Base-by-base conservation (phyloP, 2,888 invertebrate species). In the Thymelicus lineola region DNA sequence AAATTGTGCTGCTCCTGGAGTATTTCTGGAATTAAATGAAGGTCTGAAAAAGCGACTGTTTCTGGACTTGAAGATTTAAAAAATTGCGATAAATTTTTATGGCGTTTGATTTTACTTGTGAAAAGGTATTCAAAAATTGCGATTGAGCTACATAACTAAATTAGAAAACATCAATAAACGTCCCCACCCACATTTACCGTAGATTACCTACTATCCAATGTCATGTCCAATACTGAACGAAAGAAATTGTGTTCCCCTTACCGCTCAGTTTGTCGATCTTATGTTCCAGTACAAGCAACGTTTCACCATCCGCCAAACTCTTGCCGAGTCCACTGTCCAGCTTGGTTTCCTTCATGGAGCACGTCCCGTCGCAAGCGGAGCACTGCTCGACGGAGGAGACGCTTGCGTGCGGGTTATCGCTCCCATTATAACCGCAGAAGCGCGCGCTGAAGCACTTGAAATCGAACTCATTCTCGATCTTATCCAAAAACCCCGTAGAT, bases 191-290 rank as follows among this genome's bases (percentile, higher is more conserved):
- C 28, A 28, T 28, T 28, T 28, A 5, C 28, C 28, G 28, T 3
- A 28, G 28, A 28, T n/a, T 5, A 28, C 0, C 1, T 28, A 28
- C 28, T 5, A 28, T 28, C 3, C 28, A n/a, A n/a, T 28, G 28
- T 5, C 3, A 3, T 28, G 28, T 28, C 28, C 28, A 28, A 3
- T 5, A 28, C 28, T 28, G 28, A 28, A 28, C 28, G 28, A 5
- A 28, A 28, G 28, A 28, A 28, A 42, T 42, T 42, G 42, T 10
- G 42, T 28, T 28, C 9, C 2, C 4, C 85, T 80, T 58, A 90
- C 90, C 86, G 53, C 75, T 85, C 35, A 90, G 72, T 7, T 79
- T 80, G 72, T 89, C 89, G 42, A 90, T 85, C 75, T 90, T 91
- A 69, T 79, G 77, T 62, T 90, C 90, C 74, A 90, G 75, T 7